Percentiles rank a stretch among this genome's conserved stretches.
Conservation (phyloP, 2,888 invertebrate genomes). For the Nomada flava region DNA sequence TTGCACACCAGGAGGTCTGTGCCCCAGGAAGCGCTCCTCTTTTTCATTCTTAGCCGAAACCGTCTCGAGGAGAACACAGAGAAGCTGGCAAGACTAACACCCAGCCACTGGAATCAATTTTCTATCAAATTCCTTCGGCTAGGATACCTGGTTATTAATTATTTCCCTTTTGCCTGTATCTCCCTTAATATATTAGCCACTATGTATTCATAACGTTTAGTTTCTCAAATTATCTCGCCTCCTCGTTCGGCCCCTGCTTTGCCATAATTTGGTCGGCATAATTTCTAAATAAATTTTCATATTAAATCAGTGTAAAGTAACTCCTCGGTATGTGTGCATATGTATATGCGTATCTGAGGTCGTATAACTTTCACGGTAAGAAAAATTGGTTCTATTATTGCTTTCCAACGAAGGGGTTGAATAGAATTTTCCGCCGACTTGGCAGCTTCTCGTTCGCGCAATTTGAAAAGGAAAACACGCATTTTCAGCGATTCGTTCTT, state of each 20-base stretch:
- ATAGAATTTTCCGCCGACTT: not conserved
- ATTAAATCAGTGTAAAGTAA: no score
- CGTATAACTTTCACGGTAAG: not conserved
- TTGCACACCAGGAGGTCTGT: slow-evolving; percentile 74
- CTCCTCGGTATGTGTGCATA: no score
- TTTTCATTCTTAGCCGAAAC: slow-evolving; percentile 62
- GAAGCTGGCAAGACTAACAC: not conserved
- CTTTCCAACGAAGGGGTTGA: not conserved
- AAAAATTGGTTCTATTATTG: not conserved
- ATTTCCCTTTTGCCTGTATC: not conserved
- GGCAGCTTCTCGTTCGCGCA: not conserved
- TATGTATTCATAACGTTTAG: no score
- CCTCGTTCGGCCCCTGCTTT: not conserved
- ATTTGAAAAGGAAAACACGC: not conserved
- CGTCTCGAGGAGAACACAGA: slow-evolving; percentile 3
- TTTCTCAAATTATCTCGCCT: not conserved
- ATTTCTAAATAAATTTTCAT: no score
- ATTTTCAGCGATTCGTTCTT: slow-evolving; percentile 36
- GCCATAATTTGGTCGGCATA: no score
- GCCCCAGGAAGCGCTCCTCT: slow-evolving; percentile 61
- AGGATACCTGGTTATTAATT: not conserved
- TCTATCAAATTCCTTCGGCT: not conserved
- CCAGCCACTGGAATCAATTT: not conserved
- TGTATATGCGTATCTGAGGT: no score
- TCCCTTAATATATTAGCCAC: not conserved